Conservation (phyloP, 1,140 invertebrate genomes). For the Aphidius gifuensis region DNA sequence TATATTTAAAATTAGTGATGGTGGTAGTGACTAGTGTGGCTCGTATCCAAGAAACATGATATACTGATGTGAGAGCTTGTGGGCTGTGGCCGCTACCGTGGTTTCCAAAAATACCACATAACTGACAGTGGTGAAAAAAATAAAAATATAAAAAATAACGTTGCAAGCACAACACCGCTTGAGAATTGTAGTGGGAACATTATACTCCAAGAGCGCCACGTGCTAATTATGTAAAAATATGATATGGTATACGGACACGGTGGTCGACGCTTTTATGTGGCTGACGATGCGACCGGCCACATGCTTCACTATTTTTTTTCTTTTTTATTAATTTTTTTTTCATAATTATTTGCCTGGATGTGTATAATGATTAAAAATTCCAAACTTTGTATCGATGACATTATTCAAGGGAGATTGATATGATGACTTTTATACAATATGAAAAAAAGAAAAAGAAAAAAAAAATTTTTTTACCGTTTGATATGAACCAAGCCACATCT, state of each 20-base stretch:
- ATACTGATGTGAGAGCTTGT: slow-evolving; percentile 35
- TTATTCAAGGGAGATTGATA: no score
- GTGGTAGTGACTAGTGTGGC: slow-evolving; percentile 33
- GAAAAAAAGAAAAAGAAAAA: background rate
- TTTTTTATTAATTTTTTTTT: slow-evolving; percentile 13
- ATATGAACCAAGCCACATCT: slow-evolving; percentile 30
- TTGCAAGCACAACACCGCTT: slow-evolving; percentile 38
- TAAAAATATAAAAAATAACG: slow-evolving; percentile 20
- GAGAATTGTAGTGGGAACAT: slow-evolving; percentile 34
- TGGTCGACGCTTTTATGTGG: slow-evolving; percentile 39
- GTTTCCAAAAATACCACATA: slow-evolving; percentile 54
- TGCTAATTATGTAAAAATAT: slow-evolving; percentile 58
- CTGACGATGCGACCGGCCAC: slow-evolving; percentile 24
- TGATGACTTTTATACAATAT: no score
- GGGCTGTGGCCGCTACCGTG: slow-evolving; percentile 35
- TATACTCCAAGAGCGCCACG: slow-evolving; percentile 45
- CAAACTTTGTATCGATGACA: no score
- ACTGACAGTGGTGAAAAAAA: slow-evolving; percentile 36
- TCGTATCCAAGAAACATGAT: slow-evolving; percentile 54
- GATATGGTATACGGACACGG: slow-evolving; percentile 45
- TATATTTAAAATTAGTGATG: no score
- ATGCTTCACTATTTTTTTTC: slow-evolving; percentile 20
- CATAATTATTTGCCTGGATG: background rate
- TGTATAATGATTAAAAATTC: background rate
- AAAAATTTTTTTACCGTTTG: background rate